These are phyloP conservation scores for Anabacerthia variegaticeps DNA, from an alignment of 2,797 vertebrate species.

Conservation along the genomic window DNA sequence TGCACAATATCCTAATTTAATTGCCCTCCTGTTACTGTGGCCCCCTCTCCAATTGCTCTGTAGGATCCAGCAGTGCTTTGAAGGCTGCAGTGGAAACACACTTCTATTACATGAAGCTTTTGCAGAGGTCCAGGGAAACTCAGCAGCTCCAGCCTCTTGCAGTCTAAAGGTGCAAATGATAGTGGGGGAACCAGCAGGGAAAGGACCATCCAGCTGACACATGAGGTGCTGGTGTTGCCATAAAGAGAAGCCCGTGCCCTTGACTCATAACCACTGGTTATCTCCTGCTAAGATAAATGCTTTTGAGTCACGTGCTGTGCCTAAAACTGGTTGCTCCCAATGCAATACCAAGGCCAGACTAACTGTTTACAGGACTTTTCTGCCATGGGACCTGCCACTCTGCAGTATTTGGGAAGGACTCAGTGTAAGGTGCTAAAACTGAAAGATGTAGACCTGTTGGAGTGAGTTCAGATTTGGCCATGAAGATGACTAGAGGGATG, in stretches of 20 bases:
- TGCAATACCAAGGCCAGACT: neutral
- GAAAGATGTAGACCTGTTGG: neutral
- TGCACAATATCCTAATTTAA: neutral
- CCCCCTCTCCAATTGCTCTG: neutral
- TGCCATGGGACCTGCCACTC: neutral
- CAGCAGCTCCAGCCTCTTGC: neutral
- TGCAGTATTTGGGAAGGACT: neutral
- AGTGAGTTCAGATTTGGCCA: neutral
- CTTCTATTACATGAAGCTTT: neutral
- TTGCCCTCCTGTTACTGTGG: neutral
- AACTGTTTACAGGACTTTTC: neutral
- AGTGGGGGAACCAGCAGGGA: neutral
- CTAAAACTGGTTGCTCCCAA: neutral
- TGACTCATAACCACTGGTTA: neutral
- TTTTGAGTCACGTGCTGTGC: neutral
- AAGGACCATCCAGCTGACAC: neutral
- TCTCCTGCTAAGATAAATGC: neutral
- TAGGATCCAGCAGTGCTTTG: neutral
- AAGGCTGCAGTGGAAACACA: fast-evolving
- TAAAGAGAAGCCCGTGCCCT: constrained; percentile 19
- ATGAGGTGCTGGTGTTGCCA: neutral
- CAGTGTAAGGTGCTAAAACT: neutral
- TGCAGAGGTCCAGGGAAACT: neutral
- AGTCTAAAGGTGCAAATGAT: neutral
- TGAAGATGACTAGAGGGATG: neutral